Conservation (phyloP, 2,888 invertebrate species). For the Synergus itoensis region DNA sequence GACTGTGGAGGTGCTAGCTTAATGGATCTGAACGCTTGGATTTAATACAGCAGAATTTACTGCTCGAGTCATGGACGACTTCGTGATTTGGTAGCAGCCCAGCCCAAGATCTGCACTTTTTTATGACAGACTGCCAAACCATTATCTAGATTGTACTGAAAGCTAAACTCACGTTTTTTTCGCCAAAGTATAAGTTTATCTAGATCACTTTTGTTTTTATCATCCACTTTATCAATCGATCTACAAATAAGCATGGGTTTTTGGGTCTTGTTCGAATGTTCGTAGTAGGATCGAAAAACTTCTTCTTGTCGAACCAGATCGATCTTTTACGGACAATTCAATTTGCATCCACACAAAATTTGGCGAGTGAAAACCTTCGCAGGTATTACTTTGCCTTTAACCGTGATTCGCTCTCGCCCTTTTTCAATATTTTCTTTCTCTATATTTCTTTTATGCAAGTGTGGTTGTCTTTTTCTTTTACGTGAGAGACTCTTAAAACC, state of each 20-base stretch:
- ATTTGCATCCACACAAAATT: constrained; percentile 44
- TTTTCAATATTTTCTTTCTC: constrained; percentile 40
- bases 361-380: constrained; percentile 30
- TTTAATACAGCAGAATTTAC: constrained; percentile 31
- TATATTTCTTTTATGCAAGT: constrained; percentile 20
- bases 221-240: neutral
- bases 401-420: constrained; percentile 33
- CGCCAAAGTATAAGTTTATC: constrained; percentile 3
- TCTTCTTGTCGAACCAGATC: constrained; percentile 41
- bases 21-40: too few species aligned
- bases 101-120: constrained; percentile 40
- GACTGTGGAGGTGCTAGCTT: too few species aligned
- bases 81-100: constrained; percentile 32
- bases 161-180: constrained; percentile 30
- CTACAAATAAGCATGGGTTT: neutral
- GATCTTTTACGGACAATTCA: constrained; percentile 41
- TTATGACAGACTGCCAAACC: constrained; percentile 12
- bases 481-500: constrained; percentile 1
- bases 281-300: constrained; percentile 43
- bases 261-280: constrained; percentile 17
- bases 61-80: constrained; percentile 34
- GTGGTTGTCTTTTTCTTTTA: constrained; percentile 13
- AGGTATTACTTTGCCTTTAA: constrained; percentile 38
- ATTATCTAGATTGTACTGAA: constrained; percentile 33
- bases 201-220: neutral